Evolutionary conservation across 2,797 vertebrate species (phyloP).

Genomic region (Pitangus sulphuratus): DNA sequence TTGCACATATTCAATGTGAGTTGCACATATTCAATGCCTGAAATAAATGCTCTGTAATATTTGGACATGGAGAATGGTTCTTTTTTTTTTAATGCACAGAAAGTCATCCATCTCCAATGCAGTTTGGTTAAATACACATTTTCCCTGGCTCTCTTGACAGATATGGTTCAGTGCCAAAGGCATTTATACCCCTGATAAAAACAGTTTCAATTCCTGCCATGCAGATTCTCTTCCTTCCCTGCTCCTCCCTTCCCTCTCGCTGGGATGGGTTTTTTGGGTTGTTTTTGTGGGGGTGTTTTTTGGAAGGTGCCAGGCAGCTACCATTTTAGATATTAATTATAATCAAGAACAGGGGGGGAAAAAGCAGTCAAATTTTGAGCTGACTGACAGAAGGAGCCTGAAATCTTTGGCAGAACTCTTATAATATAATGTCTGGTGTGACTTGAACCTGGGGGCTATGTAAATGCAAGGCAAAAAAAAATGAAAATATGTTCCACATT

Average conservation of each 20-base stretch:
- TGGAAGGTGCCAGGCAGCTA: neutral
- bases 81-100: neutral
- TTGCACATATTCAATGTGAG: neutral
- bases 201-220: conserved; percentile 29
- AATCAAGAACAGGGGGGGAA: neutral
- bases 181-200: neutral
- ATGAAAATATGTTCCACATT: conserved; percentile 74
- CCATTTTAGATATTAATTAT: conserved; percentile 66
- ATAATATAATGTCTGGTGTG: conserved; percentile 72
- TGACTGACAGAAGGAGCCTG: conserved; percentile 65
- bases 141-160: neutral
- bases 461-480: conserved; percentile 71
- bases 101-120: neutral
- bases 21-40: neutral
- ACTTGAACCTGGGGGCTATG: conserved; percentile 77
- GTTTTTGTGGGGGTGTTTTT: neutral
- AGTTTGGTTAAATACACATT: neutral
- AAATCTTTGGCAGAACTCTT: conserved; percentile 72
- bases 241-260: neutral
- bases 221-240: neutral
- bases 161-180: conserved; percentile 17
- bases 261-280: neutral
- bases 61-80: neutral
- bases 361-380: conserved; percentile 50
- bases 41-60: conserved; percentile 12